Conservation (phyloP, 37 sponge, comb jelly and placozoan genomes). For the Hormiphora californensis region DNA sequence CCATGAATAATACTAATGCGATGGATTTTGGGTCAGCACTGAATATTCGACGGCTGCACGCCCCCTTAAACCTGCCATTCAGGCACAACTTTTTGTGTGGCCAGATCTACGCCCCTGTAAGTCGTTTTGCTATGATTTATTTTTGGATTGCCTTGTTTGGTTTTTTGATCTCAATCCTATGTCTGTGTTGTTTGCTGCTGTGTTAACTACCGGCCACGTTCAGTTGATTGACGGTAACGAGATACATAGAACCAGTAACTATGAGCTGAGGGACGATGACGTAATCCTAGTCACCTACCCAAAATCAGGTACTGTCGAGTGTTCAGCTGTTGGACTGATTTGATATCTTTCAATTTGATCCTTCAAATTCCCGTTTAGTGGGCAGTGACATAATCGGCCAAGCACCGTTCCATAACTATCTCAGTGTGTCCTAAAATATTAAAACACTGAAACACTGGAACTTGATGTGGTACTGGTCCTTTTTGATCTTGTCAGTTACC, state of each 20-base stretch:
- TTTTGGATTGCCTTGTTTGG: neutral
- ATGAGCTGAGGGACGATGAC: neutral
- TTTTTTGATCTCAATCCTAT: neutral
- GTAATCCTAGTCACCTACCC: neutral
- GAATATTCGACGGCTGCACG: no score
- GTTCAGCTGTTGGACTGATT: no score
- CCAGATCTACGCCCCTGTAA: neutral
- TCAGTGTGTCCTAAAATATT: no score
- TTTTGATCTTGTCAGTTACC: no score
- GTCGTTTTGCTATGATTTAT: neutral
- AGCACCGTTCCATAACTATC: no score
- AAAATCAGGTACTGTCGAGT: neutral
- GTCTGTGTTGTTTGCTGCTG: neutral
- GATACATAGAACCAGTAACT: neutral
- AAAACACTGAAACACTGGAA: no score
- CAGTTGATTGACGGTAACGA: constrained; percentile 11
- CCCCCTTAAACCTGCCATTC: neutral
- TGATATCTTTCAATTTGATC: no score
- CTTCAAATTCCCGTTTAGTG: no score
- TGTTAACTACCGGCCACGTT: neutral
- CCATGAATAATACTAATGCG: no score
- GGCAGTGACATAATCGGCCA: no score
- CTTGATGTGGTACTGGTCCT: no score
- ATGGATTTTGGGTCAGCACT: no score
- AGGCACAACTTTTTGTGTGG: constrained; percentile 22